Conservation (phyloP, 2,797 vertebrate genomes). For the Carapus acus region DNA sequence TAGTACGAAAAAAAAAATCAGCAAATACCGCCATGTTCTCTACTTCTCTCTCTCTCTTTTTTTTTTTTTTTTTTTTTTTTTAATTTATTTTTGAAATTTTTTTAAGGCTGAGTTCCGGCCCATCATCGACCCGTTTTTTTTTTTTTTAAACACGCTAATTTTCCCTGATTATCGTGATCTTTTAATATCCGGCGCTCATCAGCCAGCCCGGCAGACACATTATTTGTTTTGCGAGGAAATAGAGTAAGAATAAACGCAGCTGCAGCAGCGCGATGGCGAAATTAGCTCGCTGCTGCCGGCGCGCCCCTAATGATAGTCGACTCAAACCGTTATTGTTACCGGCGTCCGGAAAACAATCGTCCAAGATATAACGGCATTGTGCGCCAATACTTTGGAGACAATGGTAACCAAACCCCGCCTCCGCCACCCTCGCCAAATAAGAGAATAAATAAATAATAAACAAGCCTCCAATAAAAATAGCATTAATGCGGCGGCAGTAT, state of each 20-base stretch:
- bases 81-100: too few relatives aligned
- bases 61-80: too few relatives aligned
- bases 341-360: constrained; percentile 10
- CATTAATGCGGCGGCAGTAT: constrained; percentile 58
- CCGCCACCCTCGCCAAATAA: too few relatives aligned
- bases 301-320: constrained; percentile 28
- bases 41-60: background rate
- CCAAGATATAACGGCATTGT: background rate
- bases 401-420: constrained; percentile 29
- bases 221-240: constrained; percentile 27
- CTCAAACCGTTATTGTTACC: constrained; percentile 25
- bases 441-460: constrained; percentile 35
- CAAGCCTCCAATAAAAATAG: constrained; percentile 54
- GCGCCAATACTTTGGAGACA: constrained; percentile 44
- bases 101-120: background rate
- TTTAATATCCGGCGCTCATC: constrained; percentile 52
- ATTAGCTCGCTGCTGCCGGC: constrained; percentile 49
- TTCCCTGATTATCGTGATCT: constrained; percentile 51
- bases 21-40: constrained; percentile 18
- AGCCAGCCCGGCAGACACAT: constrained; percentile 33
- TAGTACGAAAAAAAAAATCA: too few relatives aligned
- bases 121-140: constrained; percentile 57
- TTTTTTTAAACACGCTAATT: constrained; percentile 39
- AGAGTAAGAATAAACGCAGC: constrained; percentile 44
- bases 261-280: constrained; percentile 35